These are phyloP conservation scores for Melipona quadrifasciata DNA, from an alignment of 1,140 invertebrate species.

Conservation along the genomic window DNA sequence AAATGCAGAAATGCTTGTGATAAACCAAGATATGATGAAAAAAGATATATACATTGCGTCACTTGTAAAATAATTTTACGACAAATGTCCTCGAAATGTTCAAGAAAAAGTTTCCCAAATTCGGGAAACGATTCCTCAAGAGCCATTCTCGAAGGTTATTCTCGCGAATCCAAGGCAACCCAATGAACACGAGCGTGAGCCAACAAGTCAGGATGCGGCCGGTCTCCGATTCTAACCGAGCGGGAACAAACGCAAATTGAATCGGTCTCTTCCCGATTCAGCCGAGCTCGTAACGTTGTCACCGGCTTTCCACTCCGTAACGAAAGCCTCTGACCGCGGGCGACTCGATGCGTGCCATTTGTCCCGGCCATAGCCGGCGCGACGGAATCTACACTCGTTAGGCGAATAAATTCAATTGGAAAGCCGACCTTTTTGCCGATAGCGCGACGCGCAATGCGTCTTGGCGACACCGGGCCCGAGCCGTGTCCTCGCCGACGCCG, in stretches of 20 bases:
- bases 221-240: background rate
- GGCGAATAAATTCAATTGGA: constrained; percentile 76
- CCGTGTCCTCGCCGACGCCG: constrained; percentile 40
- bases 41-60: too few relatives aligned
- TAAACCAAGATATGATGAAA: too few relatives aligned
- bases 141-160: too few relatives aligned
- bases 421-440: constrained; percentile 70
- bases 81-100: too few relatives aligned
- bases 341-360: constrained; percentile 64
- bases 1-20: too few relatives aligned
- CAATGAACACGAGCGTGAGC: too few relatives aligned
- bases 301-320: constrained; percentile 42
- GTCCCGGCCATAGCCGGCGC: constrained; percentile 68
- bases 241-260: constrained; percentile 15
- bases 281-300: constrained; percentile 37
- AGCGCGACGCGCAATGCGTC: constrained; percentile 71
- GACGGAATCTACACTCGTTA: constrained; percentile 65
- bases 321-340: constrained; percentile 58
- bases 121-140: too few relatives aligned
- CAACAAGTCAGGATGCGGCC: background rate
- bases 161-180: background rate
- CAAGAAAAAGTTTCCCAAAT: too few relatives aligned
- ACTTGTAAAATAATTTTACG: too few relatives aligned
- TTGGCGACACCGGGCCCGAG: constrained; percentile 67
- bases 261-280: background rate